Conservation (phyloP, 2,888 invertebrate genomes). For the Platypus cylindrus region DNA sequence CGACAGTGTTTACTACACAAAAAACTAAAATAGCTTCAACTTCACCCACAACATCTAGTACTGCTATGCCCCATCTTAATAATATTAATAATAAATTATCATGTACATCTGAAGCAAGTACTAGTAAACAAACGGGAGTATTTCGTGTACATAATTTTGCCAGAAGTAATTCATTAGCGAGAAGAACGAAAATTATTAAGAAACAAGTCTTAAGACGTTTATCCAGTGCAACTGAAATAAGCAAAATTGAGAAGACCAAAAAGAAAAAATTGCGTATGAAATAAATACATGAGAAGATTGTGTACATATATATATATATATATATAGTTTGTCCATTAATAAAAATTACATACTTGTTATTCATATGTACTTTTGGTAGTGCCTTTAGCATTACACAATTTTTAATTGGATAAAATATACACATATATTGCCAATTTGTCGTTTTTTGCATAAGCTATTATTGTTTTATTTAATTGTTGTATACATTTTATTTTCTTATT, state of each 20-base stretch:
- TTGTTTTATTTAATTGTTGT: too few relatives aligned
- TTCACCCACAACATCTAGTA: constrained; percentile 18
- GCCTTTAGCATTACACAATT: too few relatives aligned
- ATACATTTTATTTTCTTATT: too few relatives aligned
- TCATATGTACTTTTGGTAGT: too few relatives aligned
- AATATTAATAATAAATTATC: constrained; percentile 15
- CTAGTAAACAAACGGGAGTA: constrained; percentile 22
- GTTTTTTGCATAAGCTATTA: too few relatives aligned
- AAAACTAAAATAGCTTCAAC: too few relatives aligned
- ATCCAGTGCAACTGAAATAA: constrained; percentile 23
- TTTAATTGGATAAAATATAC: too few relatives aligned
- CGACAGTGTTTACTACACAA: constrained; percentile 28
- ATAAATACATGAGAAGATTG: constrained; percentile 14
- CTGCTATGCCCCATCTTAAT: constrained; percentile 15
- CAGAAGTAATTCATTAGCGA: constrained; percentile 20
- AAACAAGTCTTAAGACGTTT: constrained; percentile 28
- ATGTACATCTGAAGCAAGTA: constrained; percentile 25
- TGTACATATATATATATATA: too few relatives aligned
- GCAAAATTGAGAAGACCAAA: constrained; percentile 29
- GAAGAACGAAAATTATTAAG: too few relatives aligned
- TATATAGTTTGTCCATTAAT: too few relatives aligned
- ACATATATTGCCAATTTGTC: too few relatives aligned
- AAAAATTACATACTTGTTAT: too few relatives aligned
- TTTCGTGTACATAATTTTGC: constrained; percentile 31
- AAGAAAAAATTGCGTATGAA: constrained; percentile 29